phyloP scores from a whole-genome alignment of 2,888 invertebrate genomes.

The Synergus itoensis region DNA sequence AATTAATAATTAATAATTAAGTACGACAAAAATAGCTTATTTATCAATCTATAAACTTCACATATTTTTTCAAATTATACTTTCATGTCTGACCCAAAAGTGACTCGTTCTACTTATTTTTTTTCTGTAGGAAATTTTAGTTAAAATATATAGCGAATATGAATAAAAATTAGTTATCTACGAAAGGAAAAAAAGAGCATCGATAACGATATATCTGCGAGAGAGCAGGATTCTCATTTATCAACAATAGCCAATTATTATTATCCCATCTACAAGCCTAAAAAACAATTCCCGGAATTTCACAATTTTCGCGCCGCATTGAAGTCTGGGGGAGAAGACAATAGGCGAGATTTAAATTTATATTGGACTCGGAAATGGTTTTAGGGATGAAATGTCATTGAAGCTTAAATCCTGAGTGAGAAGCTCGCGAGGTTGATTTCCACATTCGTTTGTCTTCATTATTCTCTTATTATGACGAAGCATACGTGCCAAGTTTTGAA shows the following conservation, averaged over 20 bases:
- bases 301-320: neutral
- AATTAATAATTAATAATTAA: too few species aligned
- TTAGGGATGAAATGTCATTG: neutral
- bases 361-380: constrained; percentile 30
- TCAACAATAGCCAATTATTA: constrained; percentile 14
- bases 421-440: constrained; percentile 44
- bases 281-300: neutral
- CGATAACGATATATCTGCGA: neutral
- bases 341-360: constrained; percentile 33
- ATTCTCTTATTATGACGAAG: constrained; percentile 55
- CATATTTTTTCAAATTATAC: neutral
- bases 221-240: neutral
- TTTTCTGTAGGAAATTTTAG: neutral
- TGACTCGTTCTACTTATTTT: neutral
- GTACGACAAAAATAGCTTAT: too few species aligned
- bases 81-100: neutral
- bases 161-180: neutral
- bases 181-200: neutral
- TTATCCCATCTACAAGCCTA: constrained; percentile 8
- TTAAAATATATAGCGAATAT: neutral
- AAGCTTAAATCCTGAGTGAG: constrained; percentile 7
- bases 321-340: neutral
- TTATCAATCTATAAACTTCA: too few species aligned
- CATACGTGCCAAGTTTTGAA: constrained; percentile 51
- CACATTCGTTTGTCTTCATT: constrained; percentile 56